phyloP scores from a whole-genome alignment of 2,797 vertebrate species.

The Smutsia temminckii region DNA sequence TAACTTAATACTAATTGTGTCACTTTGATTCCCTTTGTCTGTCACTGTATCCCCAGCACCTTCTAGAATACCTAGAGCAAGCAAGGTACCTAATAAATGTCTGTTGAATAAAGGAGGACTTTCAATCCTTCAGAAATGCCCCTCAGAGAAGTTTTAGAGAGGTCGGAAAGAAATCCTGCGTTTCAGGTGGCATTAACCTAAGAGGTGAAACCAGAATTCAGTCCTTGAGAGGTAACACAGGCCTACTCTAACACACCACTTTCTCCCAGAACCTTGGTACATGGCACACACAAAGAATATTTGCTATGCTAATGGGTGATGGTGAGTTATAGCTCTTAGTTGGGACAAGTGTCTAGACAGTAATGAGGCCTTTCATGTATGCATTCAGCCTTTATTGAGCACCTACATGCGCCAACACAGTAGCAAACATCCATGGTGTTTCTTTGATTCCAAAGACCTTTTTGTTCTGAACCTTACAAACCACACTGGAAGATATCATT shows the following conservation, averaged over 20 bases:
- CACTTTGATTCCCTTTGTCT: constrained; percentile 55
- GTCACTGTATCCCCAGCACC: constrained; percentile 15
- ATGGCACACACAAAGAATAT: neutral
- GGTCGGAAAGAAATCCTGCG: neutral
- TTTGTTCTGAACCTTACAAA: neutral
- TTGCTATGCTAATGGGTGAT: neutral
- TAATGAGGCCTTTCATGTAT: too few species aligned
- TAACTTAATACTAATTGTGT: constrained; percentile 62
- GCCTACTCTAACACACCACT: neutral
- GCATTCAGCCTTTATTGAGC: neutral
- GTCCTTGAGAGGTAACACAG: neutral
- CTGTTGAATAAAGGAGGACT: neutral
- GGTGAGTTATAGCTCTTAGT: neutral
- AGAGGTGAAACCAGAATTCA: neutral
- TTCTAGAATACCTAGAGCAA: neutral
- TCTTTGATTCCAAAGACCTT: neutral
- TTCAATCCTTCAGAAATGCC: neutral
- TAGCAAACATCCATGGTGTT: neutral
- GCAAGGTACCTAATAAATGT: constrained; percentile 11
- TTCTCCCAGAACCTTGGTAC: neutral
- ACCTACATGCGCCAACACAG: neutral
- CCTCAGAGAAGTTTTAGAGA: neutral
- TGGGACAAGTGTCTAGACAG: neutral
- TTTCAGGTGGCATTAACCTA: neutral
- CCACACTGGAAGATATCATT: neutral